phyloP scores from a whole-genome alignment of 2,113 vertebrate species.

The Andinoacara biseriatus region DNA sequence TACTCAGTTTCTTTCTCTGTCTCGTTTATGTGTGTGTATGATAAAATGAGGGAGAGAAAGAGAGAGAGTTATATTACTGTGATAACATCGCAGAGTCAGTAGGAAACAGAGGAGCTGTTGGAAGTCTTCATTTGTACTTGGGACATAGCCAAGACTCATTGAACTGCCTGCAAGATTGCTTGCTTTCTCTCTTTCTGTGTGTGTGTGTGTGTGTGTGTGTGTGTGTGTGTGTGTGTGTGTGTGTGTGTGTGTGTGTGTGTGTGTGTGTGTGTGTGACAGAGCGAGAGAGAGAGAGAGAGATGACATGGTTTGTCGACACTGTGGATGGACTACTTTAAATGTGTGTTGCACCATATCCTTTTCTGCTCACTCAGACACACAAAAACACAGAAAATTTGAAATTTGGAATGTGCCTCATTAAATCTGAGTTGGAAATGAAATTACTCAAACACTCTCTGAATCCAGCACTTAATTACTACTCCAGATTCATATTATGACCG shows the following conservation, averaged over 20 bases:
- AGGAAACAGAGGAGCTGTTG: slow-evolving; percentile 47
- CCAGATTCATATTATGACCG: slow-evolving; percentile 13
- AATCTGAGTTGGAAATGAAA: slow-evolving; percentile 35
- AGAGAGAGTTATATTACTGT: slow-evolving; percentile 20
- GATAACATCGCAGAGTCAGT: slow-evolving; percentile 56
- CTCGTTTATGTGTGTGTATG: neutral
- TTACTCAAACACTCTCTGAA: slow-evolving; percentile 24
- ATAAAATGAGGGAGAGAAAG: neutral
- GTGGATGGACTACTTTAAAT: slow-evolving; percentile 14
- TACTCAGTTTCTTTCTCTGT: neutral
- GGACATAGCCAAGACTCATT: slow-evolving; percentile 54
- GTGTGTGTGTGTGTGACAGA: slow-evolving; percentile 6
- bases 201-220: neutral
- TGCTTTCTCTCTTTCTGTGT: neutral
- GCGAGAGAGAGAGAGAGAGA: too few relatives aligned
- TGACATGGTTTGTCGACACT: neutral
- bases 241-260: neutral
- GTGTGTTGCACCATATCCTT: slow-evolving; percentile 24
- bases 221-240: neutral
- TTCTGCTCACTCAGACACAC: slow-evolving; percentile 8
- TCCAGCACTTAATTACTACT: neutral
- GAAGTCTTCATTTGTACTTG: slow-evolving; percentile 70
- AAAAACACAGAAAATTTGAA: slow-evolving; percentile 11
- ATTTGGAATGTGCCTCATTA: neutral
- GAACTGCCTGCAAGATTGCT: slow-evolving; percentile 21